A percentile compares a stretch with the other conserved stretches of the same genome.
Conservation (phyloP, 2,113 vertebrate genomes). For the Mobula birostris region DNA sequence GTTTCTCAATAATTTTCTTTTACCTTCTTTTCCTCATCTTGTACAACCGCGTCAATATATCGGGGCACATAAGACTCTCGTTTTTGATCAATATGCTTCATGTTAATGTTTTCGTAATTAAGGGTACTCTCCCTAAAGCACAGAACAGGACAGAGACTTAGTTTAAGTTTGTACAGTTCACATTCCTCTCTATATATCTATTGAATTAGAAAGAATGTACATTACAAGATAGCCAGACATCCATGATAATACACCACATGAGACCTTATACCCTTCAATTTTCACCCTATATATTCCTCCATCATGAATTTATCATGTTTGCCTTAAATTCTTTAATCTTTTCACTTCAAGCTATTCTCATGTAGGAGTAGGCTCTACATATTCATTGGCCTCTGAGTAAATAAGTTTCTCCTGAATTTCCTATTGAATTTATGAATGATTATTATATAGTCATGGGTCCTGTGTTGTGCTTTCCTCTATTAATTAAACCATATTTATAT, state of each 20-base stretch:
- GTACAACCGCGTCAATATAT: slow-evolving; percentile 57
- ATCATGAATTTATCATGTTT: background rate
- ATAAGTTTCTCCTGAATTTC: too few relatives aligned
- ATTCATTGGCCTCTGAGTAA: too few relatives aligned
- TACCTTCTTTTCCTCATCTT: slow-evolving; percentile 63
- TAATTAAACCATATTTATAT: too few relatives aligned
- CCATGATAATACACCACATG: background rate
- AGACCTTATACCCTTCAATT: background rate
- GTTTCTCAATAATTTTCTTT: slow-evolving; percentile 37
- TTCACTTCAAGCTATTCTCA: background rate
- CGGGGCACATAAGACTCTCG: slow-evolving; percentile 52
- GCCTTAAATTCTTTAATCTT: background rate
- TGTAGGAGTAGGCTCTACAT: too few relatives aligned
- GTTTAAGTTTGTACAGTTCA: background rate
- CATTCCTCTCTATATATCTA: too few relatives aligned
- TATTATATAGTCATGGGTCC: too few relatives aligned
- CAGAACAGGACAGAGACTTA: background rate
- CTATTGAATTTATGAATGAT: too few relatives aligned
- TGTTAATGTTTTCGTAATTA: slow-evolving; percentile 63
- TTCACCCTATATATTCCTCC: background rate
- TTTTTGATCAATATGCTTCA: slow-evolving; percentile 56
- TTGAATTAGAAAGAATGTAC: background rate
- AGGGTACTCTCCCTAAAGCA: slow-evolving; percentile 50
- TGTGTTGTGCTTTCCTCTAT: too few relatives aligned
- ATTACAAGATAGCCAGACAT: background rate